Percentiles rank a stretch among this genome's conserved stretches.
Conservation (phyloP, 2,113 vertebrate genomes). For the Chaenogobius annularis region DNA sequence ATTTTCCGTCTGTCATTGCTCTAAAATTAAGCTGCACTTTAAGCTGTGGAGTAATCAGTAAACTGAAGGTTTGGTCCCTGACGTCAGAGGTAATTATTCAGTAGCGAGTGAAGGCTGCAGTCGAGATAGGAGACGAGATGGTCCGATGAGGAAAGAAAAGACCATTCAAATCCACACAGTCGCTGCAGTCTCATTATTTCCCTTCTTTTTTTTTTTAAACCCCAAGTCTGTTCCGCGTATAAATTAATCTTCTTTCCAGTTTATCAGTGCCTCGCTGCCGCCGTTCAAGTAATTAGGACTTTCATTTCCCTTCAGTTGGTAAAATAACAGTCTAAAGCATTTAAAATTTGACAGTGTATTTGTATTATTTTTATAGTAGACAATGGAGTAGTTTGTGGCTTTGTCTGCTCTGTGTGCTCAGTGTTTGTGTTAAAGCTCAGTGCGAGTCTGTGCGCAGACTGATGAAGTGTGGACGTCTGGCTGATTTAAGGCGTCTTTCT, state of each 20-base stretch:
- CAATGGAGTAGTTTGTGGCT: conserved; percentile 32
- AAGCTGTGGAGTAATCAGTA: conserved; percentile 20
- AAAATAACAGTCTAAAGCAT: conserved; percentile 39
- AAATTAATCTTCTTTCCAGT: conserved; percentile 36
- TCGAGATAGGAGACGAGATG: conserved; percentile 35
- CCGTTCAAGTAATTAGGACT: conserved; percentile 51
- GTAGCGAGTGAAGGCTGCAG: conserved; percentile 21
- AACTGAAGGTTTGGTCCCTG: conserved; percentile 15
- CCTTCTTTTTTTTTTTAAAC: conserved; percentile 9
- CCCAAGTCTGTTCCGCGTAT: conserved; percentile 32
- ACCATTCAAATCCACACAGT: conserved; percentile 41
- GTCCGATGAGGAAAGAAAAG: conserved; percentile 26
- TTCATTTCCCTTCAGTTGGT: conserved; percentile 40
- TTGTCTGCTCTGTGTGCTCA: conserved; percentile 20
- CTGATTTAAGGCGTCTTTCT: conserved; percentile 58
- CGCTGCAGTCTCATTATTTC: conserved; percentile 48
- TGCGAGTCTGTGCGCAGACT: conserved; percentile 48
- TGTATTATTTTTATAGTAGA: conserved; percentile 40
- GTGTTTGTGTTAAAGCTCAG: conserved; percentile 42
- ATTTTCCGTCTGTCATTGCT: neutral
- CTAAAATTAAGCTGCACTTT: conserved; percentile 18
- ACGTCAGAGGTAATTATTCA: conserved; percentile 43
- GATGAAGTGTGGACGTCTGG: conserved; percentile 58
- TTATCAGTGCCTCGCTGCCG: conserved; percentile 32
- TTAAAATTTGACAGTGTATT: conserved; percentile 33